Evolutionary conservation across 2,113 vertebrate species (phyloP).

Genomic region (Pelecanoides urinatrix): DNA sequence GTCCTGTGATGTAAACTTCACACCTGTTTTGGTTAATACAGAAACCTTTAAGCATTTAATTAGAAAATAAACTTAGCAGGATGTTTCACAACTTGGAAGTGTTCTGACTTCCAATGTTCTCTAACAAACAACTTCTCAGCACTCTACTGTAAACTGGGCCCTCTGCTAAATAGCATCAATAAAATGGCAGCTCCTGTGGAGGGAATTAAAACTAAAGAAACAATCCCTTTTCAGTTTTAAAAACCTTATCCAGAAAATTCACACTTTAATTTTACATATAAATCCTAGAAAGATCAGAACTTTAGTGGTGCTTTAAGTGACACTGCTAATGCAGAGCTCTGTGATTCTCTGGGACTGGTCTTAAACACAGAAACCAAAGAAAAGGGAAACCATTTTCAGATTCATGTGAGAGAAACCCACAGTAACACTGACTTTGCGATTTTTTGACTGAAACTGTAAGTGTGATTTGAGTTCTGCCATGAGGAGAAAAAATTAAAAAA

Average conservation of each 20-base stretch:
- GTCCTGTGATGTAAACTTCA: not conserved
- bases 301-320: not conserved
- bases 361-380: not conserved
- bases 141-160: not conserved
- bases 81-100: not conserved
- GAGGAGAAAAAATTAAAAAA: not conserved
- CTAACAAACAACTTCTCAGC: not conserved
- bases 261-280: not conserved
- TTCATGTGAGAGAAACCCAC: not conserved
- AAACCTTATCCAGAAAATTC: not conserved
- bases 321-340: not conserved
- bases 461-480: not conserved
- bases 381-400: not conserved
- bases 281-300: not conserved
- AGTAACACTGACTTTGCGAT: not conserved
- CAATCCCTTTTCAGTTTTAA: not conserved
- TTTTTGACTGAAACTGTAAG: not conserved
- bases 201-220: conserved; percentile 1
- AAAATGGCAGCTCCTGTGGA: not conserved
- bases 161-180: not conserved
- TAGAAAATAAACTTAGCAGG: not conserved
- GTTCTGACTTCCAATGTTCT: not conserved
- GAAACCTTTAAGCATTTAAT: not conserved
- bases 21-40: not conserved
- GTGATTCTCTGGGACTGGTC: not conserved